phyloP scores from a whole-genome alignment of 2,797 vertebrate species.

The Oreochromis grahami region DNA sequence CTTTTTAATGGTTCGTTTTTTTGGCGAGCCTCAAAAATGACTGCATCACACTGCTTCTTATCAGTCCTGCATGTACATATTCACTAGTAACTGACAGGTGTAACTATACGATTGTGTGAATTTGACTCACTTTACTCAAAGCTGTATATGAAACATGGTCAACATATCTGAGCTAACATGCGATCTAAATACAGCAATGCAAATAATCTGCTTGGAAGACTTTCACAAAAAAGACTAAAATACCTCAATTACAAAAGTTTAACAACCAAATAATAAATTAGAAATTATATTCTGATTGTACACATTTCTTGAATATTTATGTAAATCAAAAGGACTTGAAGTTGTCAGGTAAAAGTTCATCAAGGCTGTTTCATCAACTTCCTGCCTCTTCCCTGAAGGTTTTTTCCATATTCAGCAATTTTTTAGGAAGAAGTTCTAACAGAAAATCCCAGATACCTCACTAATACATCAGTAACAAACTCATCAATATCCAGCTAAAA shows the following conservation, averaged over 20 bases:
- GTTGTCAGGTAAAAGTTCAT: background rate
- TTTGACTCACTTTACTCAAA: background rate
- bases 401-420: background rate
- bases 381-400: background rate
- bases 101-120: background rate
- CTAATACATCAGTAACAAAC: background rate
- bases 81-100: background rate
- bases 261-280: background rate
- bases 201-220: background rate
- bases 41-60: background rate
- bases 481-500: background rate
- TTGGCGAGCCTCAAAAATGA: background rate
- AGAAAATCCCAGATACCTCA: background rate
- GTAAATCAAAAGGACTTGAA: background rate
- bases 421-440: background rate
- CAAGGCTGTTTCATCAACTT: background rate
- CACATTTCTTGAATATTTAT: background rate
- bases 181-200: background rate
- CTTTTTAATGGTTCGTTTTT: background rate
- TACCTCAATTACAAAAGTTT: background rate
- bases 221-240: background rate
- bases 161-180: background rate
- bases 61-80: background rate
- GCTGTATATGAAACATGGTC: background rate
- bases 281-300: background rate